Evolutionary conservation across 2,113 vertebrate species (phyloP).

Genomic region (Myxocyprinus asiaticus): DNA sequence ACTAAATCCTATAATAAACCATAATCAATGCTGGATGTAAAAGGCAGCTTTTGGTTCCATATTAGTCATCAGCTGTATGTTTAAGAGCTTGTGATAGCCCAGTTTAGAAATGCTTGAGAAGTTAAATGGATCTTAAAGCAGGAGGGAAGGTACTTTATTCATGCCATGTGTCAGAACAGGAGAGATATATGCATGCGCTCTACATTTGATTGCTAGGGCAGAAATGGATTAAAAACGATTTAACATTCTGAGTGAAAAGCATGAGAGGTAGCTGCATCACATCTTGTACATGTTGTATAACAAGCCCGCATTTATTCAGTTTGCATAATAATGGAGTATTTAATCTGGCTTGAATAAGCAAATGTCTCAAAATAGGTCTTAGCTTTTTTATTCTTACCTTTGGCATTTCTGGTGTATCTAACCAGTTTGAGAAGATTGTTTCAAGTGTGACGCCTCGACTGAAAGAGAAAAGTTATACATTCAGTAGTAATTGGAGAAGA

Average conservation of each 20-base stretch:
- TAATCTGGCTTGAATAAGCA: constrained; percentile 16
- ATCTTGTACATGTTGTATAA: constrained; percentile 12
- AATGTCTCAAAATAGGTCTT: constrained; percentile 32
- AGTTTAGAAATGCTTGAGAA: constrained; percentile 26
- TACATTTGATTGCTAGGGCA: constrained; percentile 10
- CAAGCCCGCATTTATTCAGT: constrained; percentile 26
- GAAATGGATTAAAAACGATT: constrained; percentile 28
- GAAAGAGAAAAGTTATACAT: constrained; percentile 67
- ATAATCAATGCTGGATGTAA: not conserved
- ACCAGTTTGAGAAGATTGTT: constrained; percentile 86
- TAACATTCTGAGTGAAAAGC: constrained; percentile 25
- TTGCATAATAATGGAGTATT: constrained; percentile 8
- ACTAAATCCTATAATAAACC: constrained; percentile 40
- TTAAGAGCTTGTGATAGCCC: constrained; percentile 6
- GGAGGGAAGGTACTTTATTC: too few relatives aligned
- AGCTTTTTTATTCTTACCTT: constrained; percentile 76
- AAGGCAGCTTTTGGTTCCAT: constrained; percentile 11
- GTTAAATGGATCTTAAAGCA: constrained; percentile 31
- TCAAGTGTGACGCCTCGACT: constrained; percentile 84
- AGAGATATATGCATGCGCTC: not conserved
- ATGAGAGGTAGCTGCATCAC: not conserved
- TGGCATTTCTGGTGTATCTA: constrained; percentile 89
- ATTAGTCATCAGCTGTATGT: constrained; percentile 20
- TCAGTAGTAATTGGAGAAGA: not conserved
- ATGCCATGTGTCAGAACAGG: not conserved